Base-by-base conservation (phyloP, 2,797 vertebrate species). In the Vultur gryphus region DNA sequence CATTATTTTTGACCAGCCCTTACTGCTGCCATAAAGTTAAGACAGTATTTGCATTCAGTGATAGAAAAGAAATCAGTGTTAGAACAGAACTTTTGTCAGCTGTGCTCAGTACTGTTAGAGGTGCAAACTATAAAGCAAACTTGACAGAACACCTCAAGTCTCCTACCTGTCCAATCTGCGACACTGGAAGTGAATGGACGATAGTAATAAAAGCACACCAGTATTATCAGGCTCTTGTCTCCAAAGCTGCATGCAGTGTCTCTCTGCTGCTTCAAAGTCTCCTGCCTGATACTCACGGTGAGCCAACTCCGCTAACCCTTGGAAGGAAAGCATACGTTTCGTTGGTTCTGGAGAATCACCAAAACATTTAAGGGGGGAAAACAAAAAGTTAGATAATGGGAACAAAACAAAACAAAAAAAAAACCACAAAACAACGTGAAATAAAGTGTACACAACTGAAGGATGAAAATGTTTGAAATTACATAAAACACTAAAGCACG, bases 301-400 rank as follows among this genome's bases (percentile, higher is more conserved):
- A 98, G 99, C 99, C 99, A 99, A 98, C 98, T 99, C 99, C 95
- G 99, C 99, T 99, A 99, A 99, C 99, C 99, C 99, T 99, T 99
- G 99, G 99, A 99, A 99, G 99, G 99, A 99, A 99, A 99, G 99
- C 98, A 99, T 99, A 99, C 98, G 99, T 99, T 99, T 99, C 98
- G 99, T 99, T 98, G 99, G 99, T 99, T 99, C 99, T 99, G 99
- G 98, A 99, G 99, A 99, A 97, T 98, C 98, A 99, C 99, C 99
- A 99, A 99, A 99, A 99, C 98, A 99, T 98, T 98, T 98, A 98
- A 98, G 98, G 97, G 98, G 98, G 98, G 98, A 97, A 99, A 98
- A 99, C 98, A 99, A 99, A 98, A 99, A 97, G 98, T 99, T 99
- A 99, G 99, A 99, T 97, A 99, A 99, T 98, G 98, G 98, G 99